These are phyloP conservation scores for Morus bassanus DNA, from an alignment of 2,797 vertebrate species.

Conservation along the genomic window DNA sequence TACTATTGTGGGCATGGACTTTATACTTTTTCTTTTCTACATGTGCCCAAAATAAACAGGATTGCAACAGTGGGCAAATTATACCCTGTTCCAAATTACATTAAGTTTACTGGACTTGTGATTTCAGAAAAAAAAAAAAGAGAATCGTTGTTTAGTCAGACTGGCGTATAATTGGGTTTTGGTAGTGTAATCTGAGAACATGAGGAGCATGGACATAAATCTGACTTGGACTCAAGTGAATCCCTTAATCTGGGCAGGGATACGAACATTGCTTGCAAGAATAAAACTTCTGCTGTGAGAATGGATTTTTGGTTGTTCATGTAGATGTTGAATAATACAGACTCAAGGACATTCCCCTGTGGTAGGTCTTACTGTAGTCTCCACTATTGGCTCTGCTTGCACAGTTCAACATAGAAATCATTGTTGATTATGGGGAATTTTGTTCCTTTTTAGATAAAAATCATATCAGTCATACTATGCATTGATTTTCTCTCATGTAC, in stretches of 20 bases:
- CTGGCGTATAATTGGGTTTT: background rate
- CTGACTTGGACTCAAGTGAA: background rate
- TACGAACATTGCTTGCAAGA: background rate
- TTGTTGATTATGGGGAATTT: background rate
- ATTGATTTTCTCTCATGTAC: conserved; percentile 21
- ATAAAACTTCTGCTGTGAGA: background rate
- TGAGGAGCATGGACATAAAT: background rate
- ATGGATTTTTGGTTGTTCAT: background rate
- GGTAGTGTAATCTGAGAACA: background rate
- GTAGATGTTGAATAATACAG: background rate
- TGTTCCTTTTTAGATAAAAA: conserved; percentile 14
- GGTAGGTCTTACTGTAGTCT: background rate
- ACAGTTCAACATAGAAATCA: background rate
- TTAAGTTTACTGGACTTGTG: background rate
- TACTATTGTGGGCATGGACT: background rate
- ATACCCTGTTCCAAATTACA: background rate
- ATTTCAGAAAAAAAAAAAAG: background rate
- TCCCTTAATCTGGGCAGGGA: background rate
- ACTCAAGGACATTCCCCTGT: background rate
- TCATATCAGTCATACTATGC: background rate
- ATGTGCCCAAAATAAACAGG: background rate
- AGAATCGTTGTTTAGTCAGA: background rate
- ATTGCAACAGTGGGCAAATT: background rate
- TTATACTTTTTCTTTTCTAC: background rate
- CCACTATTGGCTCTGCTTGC: background rate